Evolutionary conservation across 2,113 vertebrate genomes (phyloP).

Genomic region (Malurus elegans): DNA sequence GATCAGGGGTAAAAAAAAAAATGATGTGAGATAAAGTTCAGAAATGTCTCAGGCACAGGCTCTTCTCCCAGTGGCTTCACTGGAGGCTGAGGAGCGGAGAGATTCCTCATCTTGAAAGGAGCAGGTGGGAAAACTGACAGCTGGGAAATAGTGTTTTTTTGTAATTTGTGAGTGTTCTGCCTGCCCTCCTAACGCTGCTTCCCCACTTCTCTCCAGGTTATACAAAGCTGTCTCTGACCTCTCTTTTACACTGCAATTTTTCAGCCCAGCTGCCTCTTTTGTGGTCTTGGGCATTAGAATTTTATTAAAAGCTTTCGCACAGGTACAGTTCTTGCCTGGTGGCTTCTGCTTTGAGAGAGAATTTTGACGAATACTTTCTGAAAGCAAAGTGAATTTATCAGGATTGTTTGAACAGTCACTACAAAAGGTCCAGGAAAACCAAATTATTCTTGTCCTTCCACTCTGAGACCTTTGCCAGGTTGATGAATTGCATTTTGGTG

Average conservation of each 20-base stretch:
- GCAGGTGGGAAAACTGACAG: background rate
- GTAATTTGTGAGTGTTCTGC: background rate
- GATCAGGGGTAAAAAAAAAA: background rate
- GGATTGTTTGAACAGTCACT: background rate
- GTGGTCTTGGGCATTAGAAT: background rate
- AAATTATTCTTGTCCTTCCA: background rate
- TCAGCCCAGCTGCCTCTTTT: background rate
- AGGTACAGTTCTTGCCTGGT: background rate
- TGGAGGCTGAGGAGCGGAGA: background rate
- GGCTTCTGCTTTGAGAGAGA: background rate
- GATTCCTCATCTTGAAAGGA: background rate
- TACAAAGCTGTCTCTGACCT: background rate
- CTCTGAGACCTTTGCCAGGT: background rate
- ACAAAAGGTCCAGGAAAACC: background rate
- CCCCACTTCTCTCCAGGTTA: background rate
- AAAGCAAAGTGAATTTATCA: background rate
- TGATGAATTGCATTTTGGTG: background rate
- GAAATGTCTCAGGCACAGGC: background rate
- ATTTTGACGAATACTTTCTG: background rate
- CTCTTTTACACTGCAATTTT: background rate
- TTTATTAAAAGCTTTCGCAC: background rate
- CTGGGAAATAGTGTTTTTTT: background rate
- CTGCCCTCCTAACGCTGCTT: background rate
- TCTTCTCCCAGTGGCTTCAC: background rate
- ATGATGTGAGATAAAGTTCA: constrained; percentile 11